These are phyloP conservation scores for Drosophila paramelanica DNA, from an alignment of 2,888 invertebrate species.

Conservation along the genomic window DNA sequence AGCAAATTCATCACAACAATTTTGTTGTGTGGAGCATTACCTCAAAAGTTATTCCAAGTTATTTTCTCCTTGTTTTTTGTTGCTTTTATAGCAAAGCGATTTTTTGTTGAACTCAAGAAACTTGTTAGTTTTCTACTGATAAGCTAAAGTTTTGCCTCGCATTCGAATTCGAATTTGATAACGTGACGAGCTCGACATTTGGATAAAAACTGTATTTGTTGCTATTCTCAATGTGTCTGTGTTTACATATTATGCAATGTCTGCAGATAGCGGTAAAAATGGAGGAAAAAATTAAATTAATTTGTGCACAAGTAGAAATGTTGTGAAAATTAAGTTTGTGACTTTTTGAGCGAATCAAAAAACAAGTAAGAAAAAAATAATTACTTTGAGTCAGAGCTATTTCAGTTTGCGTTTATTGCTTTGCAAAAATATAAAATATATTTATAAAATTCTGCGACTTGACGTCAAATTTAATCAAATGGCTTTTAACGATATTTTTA, in stretches of 20 bases:
- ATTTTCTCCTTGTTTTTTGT: conserved; percentile 6
- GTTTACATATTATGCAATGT: conserved; percentile 34
- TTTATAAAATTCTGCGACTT: too few species aligned
- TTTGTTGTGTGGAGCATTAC: conserved; percentile 54
- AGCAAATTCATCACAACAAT: conserved; percentile 64
- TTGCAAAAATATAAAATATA: too few species aligned
- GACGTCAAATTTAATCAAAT: too few species aligned
- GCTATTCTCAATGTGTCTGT: not conserved
- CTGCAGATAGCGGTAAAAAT: not conserved
- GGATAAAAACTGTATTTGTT: not conserved
- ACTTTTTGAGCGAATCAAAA: too few species aligned
- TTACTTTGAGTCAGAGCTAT: too few species aligned
- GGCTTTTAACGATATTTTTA: too few species aligned
- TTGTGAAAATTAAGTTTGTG: too few species aligned
- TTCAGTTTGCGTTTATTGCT: too few species aligned
- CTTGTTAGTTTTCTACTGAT: conserved; percentile 40
- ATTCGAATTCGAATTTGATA: conserved; percentile 5
- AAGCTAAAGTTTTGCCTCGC: conserved; percentile 22
- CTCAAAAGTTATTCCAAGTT: conserved; percentile 31
- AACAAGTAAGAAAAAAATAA: too few species aligned
- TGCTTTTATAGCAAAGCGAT: conserved; percentile 19
- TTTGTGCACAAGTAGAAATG: too few species aligned
- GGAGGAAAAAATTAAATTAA: not conserved
- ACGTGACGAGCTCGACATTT: conserved; percentile 5
- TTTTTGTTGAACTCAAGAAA: conserved; percentile 18